Evolutionary conservation across 2,797 vertebrate species (phyloP), one percentile per base, ranked within the genome.

Genomic region (Meriones psammophilus): DNA sequence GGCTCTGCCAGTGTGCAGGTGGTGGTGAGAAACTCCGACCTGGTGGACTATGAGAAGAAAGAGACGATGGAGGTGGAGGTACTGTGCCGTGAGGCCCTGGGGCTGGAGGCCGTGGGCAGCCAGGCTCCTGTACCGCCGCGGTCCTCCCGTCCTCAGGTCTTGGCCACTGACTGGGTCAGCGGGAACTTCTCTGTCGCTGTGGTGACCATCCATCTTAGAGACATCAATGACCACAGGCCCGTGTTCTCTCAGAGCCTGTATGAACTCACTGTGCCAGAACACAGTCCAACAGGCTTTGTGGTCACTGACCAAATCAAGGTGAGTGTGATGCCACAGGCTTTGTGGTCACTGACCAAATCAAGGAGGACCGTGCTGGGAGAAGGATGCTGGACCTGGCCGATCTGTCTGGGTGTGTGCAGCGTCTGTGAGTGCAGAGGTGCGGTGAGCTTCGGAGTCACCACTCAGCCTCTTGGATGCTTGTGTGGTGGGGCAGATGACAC

Each of bases 211-310:
- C 26, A 94, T 9, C 98, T 99, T 93, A 97, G 89, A 10, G 99
- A 99, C 89, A 95, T 64, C 60, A 99, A 99, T 1, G 99, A 99
- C 98, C 99, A 99, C 97, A 98, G 85, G 69, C 99, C 99, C 2
- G 50, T 1, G 1, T 99, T 99, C 92, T 5, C 46, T 14, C 0
- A 98, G 0, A 97, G 97, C 30, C 93, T 85, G 3, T 99, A 99
- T 84, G 28, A 60, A 22, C 86, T 99, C 36, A 18, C 0, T 0
- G 98, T 99, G 91, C 0, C n/a, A 2, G 99, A 99, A 97, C 97
- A 99, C 97, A 98, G 99, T 89, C 4, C 85, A 0, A 1, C 10
- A 0, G 99, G 98, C 93, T 98, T 96, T 2, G 0, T 95, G 56
- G 0, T 96, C 33, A 24, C 99, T 69, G 15, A 0, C n/a, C 98